These are phyloP conservation scores for Buathra laborator DNA, from an alignment of 2,888 invertebrate genomes.

Conservation along the genomic window DNA sequence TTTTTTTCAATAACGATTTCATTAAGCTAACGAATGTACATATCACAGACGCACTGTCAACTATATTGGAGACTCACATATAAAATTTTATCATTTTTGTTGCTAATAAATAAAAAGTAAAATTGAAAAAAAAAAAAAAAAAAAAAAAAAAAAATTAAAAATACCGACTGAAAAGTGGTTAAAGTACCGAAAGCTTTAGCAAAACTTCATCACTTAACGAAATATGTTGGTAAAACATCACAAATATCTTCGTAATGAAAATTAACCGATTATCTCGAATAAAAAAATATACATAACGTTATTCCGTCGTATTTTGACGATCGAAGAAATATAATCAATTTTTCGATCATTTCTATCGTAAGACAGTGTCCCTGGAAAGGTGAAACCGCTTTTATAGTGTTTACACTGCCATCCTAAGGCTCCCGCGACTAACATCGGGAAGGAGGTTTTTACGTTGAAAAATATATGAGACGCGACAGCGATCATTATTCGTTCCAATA, in stretches of 20 bases:
- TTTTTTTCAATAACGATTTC: constrained; percentile 17
- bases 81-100: not conserved
- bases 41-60: constrained; percentile 9
- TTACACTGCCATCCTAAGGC: not conserved
- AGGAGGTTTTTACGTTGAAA: constrained; percentile 3
- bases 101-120: not conserved
- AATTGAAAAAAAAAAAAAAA: not conserved
- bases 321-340: not conserved
- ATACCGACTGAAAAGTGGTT: too few relatives aligned
- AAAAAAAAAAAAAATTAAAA: not conserved
- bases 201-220: too few relatives aligned
- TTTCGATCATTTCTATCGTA: not conserved
- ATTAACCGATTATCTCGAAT: not conserved
- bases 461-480: not conserved
- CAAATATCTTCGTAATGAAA: not conserved
- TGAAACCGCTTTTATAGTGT: not conserved
- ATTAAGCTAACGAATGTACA: constrained; percentile 40
- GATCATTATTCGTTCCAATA: not conserved
- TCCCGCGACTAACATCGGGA: not conserved
- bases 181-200: too few relatives aligned
- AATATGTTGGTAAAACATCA: too few relatives aligned
- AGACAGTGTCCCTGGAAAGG: not conserved
- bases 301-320: not conserved
- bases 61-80: constrained; percentile 25
- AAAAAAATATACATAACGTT: not conserved